Conservation (phyloP, 2,113 vertebrate genomes). For the Pelmatolapia mariae region DNA sequence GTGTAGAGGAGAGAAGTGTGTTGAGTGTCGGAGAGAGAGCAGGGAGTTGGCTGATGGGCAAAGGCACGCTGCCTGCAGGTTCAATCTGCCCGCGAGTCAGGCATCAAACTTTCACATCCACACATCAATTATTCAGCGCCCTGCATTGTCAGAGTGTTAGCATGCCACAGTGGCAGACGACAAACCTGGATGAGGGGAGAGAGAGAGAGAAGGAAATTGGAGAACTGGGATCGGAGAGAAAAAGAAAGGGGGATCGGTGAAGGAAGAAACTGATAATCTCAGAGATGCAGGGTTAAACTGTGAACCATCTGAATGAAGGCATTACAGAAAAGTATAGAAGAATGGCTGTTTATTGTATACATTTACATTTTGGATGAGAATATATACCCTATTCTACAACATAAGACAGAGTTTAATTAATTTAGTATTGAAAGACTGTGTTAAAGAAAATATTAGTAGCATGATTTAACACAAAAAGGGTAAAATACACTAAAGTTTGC, state of each 20-base stretch:
- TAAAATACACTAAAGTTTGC: neutral
- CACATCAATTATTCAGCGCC: constrained; percentile 72
- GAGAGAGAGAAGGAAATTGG: constrained; percentile 12
- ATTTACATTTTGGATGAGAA: neutral
- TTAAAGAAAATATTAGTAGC: neutral
- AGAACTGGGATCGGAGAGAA: neutral
- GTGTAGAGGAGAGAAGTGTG: neutral
- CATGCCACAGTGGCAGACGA: constrained; percentile 61
- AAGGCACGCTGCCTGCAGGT: constrained; percentile 66
- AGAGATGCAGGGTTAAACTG: neutral
- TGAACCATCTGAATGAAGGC: neutral
- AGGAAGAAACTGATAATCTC: neutral
- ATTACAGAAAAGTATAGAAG: neutral
- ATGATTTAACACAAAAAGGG: neutral
- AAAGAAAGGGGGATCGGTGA: neutral
- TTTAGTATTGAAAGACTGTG: neutral
- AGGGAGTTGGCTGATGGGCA: constrained; percentile 59
- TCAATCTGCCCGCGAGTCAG: constrained; percentile 72
- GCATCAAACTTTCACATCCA: constrained; percentile 75
- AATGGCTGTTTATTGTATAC: neutral
- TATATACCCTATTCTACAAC: neutral
- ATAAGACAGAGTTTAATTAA: neutral
- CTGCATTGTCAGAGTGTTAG: constrained; percentile 60
- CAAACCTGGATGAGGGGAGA: constrained; percentile 33
- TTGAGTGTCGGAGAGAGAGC: constrained; percentile 16